Percentiles rank a stretch among this genome's conserved stretches.
Conservation (phyloP, 2,888 invertebrate genomes). For the Dione juno region DNA sequence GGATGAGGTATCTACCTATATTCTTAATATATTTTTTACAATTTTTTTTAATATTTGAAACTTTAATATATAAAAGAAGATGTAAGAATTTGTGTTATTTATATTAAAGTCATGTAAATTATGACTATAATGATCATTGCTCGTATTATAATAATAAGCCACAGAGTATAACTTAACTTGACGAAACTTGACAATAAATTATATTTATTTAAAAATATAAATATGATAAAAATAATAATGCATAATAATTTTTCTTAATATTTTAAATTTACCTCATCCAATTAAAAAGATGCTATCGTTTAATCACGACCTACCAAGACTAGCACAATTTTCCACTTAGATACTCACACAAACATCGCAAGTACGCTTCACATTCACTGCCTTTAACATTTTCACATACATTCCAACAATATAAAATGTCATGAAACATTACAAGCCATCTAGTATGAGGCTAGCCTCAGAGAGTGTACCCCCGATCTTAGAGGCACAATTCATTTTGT, state of each 20-base stretch:
- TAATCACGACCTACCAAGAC: conserved; percentile 53
- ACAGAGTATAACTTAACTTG: too few relatives aligned
- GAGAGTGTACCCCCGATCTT: conserved; percentile 61
- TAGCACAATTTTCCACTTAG: conserved; percentile 59
- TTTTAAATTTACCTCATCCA: conserved; percentile 45
- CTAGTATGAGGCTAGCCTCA: conserved; percentile 45
- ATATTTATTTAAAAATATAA: too few relatives aligned
- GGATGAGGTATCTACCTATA: conserved; percentile 37
- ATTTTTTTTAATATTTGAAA: too few relatives aligned
- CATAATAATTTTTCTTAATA: not conserved
- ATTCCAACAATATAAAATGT: conserved; percentile 21
- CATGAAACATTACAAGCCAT: conserved; percentile 24
- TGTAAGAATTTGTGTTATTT: too few relatives aligned
- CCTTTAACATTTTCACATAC: conserved; percentile 30
- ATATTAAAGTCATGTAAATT: too few relatives aligned
- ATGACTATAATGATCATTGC: too few relatives aligned
- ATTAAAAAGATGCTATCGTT: conserved; percentile 18
- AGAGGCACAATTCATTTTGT: conserved; percentile 62
- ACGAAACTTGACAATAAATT: too few relatives aligned
- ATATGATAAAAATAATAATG: not conserved
- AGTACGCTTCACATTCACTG: conserved; percentile 46
- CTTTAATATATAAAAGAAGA: too few relatives aligned
- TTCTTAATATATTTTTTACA: too few relatives aligned
- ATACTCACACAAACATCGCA: conserved; percentile 51
- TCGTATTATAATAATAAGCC: too few relatives aligned